These are phyloP conservation scores for Sympetrum striolatum DNA, from an alignment of 2,888 invertebrate genomes.

Conservation along the genomic window DNA sequence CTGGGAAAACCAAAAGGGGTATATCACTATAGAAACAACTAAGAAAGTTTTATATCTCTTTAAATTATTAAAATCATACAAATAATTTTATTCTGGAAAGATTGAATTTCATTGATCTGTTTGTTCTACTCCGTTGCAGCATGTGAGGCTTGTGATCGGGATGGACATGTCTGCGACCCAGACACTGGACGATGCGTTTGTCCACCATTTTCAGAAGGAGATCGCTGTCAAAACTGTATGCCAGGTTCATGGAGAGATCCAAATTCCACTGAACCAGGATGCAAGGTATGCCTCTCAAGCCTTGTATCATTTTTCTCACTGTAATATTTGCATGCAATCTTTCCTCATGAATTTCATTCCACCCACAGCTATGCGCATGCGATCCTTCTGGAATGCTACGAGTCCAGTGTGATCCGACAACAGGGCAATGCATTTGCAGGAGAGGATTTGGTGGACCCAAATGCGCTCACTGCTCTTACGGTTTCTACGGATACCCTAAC, in stretches of 20 bases:
- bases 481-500: slow-evolving; percentile 88
- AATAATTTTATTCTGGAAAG: too few species aligned
- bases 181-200: slow-evolving; percentile 91
- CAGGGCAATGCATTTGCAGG: slow-evolving; percentile 80
- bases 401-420: slow-evolving; percentile 69
- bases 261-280: slow-evolving; percentile 70
- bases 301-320: neutral
- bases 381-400: slow-evolving; percentile 73
- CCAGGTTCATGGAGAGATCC: slow-evolving; percentile 82
- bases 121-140: slow-evolving; percentile 60
- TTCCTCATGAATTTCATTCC: neutral
- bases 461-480: slow-evolving; percentile 84
- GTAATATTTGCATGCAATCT: neutral
- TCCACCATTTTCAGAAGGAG: slow-evolving; percentile 84
- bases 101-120: too few species aligned
- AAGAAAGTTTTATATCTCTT: too few species aligned
- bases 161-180: slow-evolving; percentile 89
- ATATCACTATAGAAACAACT: too few species aligned
- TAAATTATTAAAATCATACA: too few species aligned
- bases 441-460: slow-evolving; percentile 76
- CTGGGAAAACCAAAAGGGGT: too few species aligned
- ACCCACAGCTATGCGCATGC: slow-evolving; percentile 71
- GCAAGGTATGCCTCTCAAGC: slow-evolving; percentile 64
- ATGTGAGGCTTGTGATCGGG: slow-evolving; percentile 78
- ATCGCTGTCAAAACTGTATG: slow-evolving; percentile 80